Conservation (phyloP, 2,888 invertebrate species). For the Cephus pygmeus region DNA sequence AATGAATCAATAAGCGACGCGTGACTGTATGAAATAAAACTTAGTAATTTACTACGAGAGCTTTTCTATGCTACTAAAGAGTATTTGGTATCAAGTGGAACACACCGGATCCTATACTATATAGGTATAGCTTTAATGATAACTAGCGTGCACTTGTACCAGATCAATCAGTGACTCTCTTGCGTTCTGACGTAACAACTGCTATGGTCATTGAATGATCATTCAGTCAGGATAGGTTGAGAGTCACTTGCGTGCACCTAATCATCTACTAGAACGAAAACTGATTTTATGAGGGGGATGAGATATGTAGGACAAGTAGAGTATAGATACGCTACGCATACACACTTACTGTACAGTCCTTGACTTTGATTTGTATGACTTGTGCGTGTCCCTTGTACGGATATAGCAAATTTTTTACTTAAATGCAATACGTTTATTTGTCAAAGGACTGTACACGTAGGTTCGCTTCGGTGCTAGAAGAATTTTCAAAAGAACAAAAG, state of each 20-base stretch:
- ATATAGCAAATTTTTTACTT: background rate
- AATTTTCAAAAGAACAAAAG: background rate
- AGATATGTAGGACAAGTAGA: conserved; percentile 33
- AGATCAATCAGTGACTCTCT: background rate
- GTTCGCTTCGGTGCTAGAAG: background rate
- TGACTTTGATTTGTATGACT: background rate
- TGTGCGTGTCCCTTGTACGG: background rate
- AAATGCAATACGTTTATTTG: background rate
- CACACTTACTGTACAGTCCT: background rate
- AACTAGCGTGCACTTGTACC: background rate
- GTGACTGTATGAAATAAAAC: conserved; percentile 1
- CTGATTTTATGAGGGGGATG: conserved; percentile 22
- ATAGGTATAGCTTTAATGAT: background rate
- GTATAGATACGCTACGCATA: background rate
- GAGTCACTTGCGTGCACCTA: conserved; percentile 16
- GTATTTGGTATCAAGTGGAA: conserved; percentile 3
- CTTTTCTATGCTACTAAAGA: conserved; percentile 1
- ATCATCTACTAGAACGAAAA: conserved; percentile 26
- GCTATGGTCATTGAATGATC: background rate
- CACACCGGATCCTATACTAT: conserved; percentile 1
- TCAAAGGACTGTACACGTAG: background rate
- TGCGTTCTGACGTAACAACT: background rate
- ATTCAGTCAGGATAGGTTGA: background rate
- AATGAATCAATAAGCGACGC: background rate
- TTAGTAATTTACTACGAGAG: background rate